Evolutionary conservation across 2,113 vertebrate species (phyloP).

Genomic region (Eubucco bourcierii): DNA sequence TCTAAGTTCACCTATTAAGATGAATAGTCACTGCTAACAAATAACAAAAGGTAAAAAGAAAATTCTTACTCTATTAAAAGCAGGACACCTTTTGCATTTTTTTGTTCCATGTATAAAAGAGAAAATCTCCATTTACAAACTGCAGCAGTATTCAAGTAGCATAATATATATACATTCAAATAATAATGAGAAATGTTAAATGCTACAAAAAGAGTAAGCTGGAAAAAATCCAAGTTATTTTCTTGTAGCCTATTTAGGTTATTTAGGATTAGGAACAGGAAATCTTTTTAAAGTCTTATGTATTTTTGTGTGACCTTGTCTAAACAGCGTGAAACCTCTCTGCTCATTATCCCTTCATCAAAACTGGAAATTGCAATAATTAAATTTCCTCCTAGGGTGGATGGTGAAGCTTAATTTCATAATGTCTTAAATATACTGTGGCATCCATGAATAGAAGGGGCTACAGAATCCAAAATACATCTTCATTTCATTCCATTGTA

Average conservation of each 20-base stretch:
- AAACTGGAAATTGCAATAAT: neutral
- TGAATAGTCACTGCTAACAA: neutral
- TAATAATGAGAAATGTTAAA: neutral
- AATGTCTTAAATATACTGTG: neutral
- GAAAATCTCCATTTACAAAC: neutral
- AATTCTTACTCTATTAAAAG: neutral
- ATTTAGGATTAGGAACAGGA: neutral
- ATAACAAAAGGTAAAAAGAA: neutral
- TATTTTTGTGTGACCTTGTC: constrained; percentile 27
- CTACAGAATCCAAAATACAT: neutral
- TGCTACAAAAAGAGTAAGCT: neutral
- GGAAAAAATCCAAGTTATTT: neutral
- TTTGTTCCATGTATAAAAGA: neutral
- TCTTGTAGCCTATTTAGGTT: neutral
- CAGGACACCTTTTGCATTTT: neutral
- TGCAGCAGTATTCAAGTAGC: neutral
- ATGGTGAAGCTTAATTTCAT: constrained; percentile 14
- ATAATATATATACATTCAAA: neutral
- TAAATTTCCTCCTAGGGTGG: constrained; percentile 28
- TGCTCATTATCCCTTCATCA: neutral
- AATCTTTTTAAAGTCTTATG: neutral
- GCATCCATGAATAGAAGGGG: neutral
- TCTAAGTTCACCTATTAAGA: neutral
- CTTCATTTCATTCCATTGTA: neutral
- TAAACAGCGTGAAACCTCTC: neutral